Base-by-base conservation (phyloP, 2,113 vertebrate genomes). In the Cichladusa arquata region DNA sequence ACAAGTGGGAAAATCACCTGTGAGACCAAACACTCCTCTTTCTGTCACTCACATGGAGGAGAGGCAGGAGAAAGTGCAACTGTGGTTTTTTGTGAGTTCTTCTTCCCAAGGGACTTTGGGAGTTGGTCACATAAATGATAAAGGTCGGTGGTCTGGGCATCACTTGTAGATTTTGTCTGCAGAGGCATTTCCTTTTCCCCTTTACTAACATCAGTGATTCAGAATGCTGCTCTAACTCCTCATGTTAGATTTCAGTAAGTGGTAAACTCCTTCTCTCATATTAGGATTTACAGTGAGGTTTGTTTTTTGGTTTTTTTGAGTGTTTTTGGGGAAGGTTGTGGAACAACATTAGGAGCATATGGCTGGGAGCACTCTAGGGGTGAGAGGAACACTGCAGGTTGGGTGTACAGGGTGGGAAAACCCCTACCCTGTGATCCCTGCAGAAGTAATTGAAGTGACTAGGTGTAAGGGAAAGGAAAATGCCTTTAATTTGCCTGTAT, bases 261-360 rank as follows among this genome's bases (percentile, higher is more conserved):
- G 9, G 25, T 19, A 80, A 81, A 47, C 7, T 69, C 18, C 29
- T 79, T 81, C 9, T 67, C 42, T 81, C 50, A 38, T 11, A 2
- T 85, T 77, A 72, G 25, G 16, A 58, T 69, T 81, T 82, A 22
- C 23, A 58, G 23, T 51, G 34, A 65, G 10, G 6, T 34, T 58
- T 57, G 13, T 5, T 36, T 65, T 61, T 42, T 73, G 8, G 8
- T 5, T 58, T 60, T 42, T 12, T 48, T 45, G 33, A 58, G 12
- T 1, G 12, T 42, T 14, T 80, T 29, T 5, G 6, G n/a, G 20
- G 17, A 34, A 38, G 1, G 4, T 9, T 31, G 19, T 40, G 22
- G 26, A 22, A 19, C 9, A 69, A 2, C 0, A 0, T 54, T 26
- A 34, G 34, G 34, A 61, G 9, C 2, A 20, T 6, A 1, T 29